phyloP scores from a whole-genome alignment of 2,888 invertebrate genomes.

The Cheilosia grossa region DNA sequence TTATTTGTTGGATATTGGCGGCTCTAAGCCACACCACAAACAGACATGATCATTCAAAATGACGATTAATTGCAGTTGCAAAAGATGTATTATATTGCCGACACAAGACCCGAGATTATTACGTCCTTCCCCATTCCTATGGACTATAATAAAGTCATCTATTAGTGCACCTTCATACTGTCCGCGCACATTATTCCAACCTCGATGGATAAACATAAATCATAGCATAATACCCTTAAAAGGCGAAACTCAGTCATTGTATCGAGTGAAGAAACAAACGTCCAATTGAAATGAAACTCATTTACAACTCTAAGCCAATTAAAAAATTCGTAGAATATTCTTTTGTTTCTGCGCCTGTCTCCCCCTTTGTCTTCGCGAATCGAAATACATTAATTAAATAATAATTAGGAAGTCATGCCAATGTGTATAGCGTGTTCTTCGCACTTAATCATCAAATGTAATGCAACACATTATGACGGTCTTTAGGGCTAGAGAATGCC shows the following conservation, averaged over 20 bases:
- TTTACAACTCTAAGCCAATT: slow-evolving; percentile 34
- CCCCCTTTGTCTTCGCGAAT: slow-evolving; percentile 1
- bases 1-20: no score
- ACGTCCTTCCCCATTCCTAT: neutral
- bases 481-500: slow-evolving; percentile 12
- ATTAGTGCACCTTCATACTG: slow-evolving; percentile 12
- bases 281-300: slow-evolving; percentile 33
- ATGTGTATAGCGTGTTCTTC: slow-evolving; percentile 56
- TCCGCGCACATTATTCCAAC: neutral
- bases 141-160: slow-evolving; percentile 8
- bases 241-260: slow-evolving; percentile 38
- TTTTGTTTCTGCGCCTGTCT: neutral
- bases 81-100: slow-evolving; percentile 24
- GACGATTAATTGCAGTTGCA: slow-evolving; percentile 3
- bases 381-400: slow-evolving; percentile 59
- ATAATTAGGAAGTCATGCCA: slow-evolving; percentile 27
- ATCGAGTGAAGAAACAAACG: slow-evolving; percentile 17
- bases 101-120: slow-evolving; percentile 19
- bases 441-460: slow-evolving; percentile 65
- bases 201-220: slow-evolving; percentile 29
- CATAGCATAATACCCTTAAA: slow-evolving; percentile 6
- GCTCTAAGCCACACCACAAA: neutral
- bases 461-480: slow-evolving; percentile 41
- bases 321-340: slow-evolving; percentile 40
- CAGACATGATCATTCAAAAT: slow-evolving; percentile 5